A percentile compares a stretch with the other conserved stretches of the same genome.
Evolutionary conservation across 2,797 vertebrate species (phyloP).

Genomic region (Intellagama lesueurii): DNA sequence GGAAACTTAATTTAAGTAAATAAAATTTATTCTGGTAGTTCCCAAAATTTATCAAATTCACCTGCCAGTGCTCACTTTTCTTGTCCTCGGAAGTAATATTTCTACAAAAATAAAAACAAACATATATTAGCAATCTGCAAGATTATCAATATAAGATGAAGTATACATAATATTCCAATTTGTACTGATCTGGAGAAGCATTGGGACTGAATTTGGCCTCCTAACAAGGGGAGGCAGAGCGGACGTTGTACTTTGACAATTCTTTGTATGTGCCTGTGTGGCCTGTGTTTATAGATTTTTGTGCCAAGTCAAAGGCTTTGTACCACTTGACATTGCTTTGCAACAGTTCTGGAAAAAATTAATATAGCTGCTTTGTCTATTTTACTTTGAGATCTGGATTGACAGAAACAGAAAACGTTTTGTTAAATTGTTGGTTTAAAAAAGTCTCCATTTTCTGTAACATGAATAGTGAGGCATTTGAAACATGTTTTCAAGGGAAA

Average conservation of each 20-base stretch:
- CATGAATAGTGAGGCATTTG: neutral
- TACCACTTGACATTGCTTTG: neutral
- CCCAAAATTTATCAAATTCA: neutral
- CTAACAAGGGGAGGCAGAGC: neutral
- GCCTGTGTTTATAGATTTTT: neutral
- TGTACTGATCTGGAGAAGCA: neutral
- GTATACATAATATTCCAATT: neutral
- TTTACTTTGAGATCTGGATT: neutral
- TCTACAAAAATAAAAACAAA: neutral
- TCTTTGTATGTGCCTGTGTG: neutral
- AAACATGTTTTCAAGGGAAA: neutral
- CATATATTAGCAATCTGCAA: neutral
- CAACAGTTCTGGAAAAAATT: neutral
- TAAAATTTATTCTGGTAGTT: neutral
- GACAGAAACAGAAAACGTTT: neutral
- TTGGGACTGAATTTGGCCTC: neutral
- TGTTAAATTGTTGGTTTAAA: neutral
- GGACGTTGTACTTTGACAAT: neutral
- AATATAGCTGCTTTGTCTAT: neutral
- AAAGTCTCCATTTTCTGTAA: neutral
- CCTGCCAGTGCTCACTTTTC: neutral
- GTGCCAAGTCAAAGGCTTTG: neutral
- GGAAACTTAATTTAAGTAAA: neutral
- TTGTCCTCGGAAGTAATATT: neutral
- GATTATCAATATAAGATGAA: neutral